Percentiles rank a stretch among this genome's conserved stretches.
Evolutionary conservation across 2,797 vertebrate species (phyloP).

Genomic region (Meriones psammophilus): DNA sequence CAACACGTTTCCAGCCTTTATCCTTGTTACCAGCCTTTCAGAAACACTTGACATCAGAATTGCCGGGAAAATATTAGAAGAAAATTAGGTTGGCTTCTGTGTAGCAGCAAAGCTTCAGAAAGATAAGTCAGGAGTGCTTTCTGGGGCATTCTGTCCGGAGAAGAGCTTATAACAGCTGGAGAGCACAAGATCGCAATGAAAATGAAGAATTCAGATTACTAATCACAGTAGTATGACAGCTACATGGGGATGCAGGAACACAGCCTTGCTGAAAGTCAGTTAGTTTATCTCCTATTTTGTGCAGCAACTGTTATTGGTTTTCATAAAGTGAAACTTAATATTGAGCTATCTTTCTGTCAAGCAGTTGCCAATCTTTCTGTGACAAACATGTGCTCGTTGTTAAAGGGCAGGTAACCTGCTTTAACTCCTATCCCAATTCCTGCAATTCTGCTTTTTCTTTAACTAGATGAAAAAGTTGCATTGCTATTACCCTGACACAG

Average conservation of each 20-base stretch:
- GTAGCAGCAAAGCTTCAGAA: not conserved
- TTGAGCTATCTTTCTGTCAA: not conserved
- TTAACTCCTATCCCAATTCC: not conserved
- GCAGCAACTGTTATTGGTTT: not conserved
- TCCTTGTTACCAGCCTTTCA: not conserved
- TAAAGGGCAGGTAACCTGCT: not conserved
- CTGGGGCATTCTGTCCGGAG: not conserved
- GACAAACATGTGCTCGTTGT: not conserved
- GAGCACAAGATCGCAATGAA: not conserved
- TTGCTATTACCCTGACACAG: not conserved
- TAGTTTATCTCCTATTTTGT: not conserved
- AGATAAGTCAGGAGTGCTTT: not conserved
- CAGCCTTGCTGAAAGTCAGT: not conserved
- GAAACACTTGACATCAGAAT: not conserved
- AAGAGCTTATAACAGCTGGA: not conserved
- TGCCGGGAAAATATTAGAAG: not conserved
- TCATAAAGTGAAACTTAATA: not conserved
- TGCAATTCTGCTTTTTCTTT: not conserved
- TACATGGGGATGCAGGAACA: not conserved
- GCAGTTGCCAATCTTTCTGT: not conserved
- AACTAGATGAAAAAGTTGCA: not conserved
- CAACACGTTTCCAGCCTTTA: not conserved
- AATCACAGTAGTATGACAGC: not conserved
- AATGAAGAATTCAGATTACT: not conserved
- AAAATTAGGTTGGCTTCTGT: not conserved